Base-by-base conservation (phyloP, 2,888 invertebrate species). In the Phragmatobia fuliginosa region DNA sequence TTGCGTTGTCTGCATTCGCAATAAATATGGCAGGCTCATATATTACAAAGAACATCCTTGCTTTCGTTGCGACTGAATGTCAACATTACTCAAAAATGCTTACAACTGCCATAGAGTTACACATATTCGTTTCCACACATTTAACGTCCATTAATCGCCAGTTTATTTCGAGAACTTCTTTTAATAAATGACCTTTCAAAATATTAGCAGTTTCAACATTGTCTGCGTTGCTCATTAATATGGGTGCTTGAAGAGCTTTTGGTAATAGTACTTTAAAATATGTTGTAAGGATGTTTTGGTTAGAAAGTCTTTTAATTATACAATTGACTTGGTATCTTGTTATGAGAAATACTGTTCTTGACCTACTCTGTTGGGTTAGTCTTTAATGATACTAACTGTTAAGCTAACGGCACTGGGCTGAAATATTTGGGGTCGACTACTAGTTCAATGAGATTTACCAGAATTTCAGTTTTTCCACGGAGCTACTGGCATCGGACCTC, bases 161-260 rank as follows among this genome's bases (percentile, higher is more conserved):
- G 28, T 62, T 28, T 4, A 38, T 62, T 18, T 62, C 38, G 18
- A 28, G 25, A 38, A 25, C 16, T 38, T 25, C 16, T 62, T 38
- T 62, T 38, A 18, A 18, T 62, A 62, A 11, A 38, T 62, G 18
- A 28, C 59, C 38, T 62, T 38, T 38, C 36, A 8, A 62, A 28
- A 62, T 28, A 62, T 38, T 38, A 38, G 8, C 61, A 62, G 28
- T 38, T 62, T 62, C 38, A 28, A 38, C 61, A 62, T 4, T 25
- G 38, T 25, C 3, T 28, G 14, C 52, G 7, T 28, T 36, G 36
- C 61, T 61, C 36, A 16, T 61, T 61, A 61, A 38, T 36, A 25
- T 62, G 1, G 61, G 16, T 25, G 25, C 61, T 62, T 62, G 61
- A 62, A 28, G 3, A 62, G 61, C 61, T 62, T 28, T 62, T 8